Conservation (phyloP, 2,888 invertebrate species). For the Adelphocoris suturalis region DNA sequence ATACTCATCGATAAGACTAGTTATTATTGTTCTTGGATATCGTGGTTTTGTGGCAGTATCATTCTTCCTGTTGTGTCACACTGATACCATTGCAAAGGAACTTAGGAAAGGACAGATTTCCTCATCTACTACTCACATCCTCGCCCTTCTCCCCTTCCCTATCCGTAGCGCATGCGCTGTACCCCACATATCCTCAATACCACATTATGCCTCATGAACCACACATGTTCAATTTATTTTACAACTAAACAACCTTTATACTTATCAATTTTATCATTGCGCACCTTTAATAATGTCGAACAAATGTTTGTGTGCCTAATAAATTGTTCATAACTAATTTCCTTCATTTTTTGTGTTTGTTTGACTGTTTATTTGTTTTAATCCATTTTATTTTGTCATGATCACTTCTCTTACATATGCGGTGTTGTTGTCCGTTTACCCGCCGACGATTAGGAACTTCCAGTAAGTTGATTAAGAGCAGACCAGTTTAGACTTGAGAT, state of each 20-base stretch:
- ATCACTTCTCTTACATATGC: conserved; percentile 61
- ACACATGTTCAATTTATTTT: too few relatives aligned
- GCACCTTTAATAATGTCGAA: not conserved
- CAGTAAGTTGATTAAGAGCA: conserved; percentile 64
- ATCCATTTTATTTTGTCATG: conserved; percentile 2
- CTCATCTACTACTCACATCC: too few relatives aligned
- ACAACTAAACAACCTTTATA: not conserved
- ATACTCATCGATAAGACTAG: too few relatives aligned
- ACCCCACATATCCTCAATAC: too few relatives aligned
- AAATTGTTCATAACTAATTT: not conserved
- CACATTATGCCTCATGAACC: too few relatives aligned
- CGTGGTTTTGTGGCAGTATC: too few relatives aligned
- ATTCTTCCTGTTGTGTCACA: too few relatives aligned
- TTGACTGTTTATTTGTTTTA: conserved; percentile 47
- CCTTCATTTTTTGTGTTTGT: conserved; percentile 16
- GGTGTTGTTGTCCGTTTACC: conserved; percentile 55
- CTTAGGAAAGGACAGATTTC: too few relatives aligned
- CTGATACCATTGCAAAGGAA: not conserved
- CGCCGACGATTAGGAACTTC: conserved; percentile 66
- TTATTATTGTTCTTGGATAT: too few relatives aligned
- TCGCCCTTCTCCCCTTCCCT: too few relatives aligned
- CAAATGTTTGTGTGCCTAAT: not conserved
- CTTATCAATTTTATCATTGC: conserved; percentile 9
- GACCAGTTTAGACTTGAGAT: conserved; percentile 11
- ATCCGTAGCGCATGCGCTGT: too few relatives aligned